phyloP scores from a whole-genome alignment of 53 echinoderm and acorn worm genomes.

The Zoroaster sp. region DNA sequence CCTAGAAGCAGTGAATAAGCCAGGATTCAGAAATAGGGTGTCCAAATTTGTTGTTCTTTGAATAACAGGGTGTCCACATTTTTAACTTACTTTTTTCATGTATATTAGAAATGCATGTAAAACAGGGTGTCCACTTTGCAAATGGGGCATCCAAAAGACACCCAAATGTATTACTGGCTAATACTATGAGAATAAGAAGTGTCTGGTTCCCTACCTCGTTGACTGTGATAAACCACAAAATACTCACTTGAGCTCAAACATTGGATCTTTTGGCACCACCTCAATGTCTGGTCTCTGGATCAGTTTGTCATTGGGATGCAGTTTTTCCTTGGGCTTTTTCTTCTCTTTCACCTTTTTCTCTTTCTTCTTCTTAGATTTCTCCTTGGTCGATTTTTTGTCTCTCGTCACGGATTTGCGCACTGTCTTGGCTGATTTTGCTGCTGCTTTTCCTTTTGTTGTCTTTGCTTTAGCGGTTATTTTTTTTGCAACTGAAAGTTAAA shows the following conservation, averaged over 20 bases:
- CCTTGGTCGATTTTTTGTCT: not conserved
- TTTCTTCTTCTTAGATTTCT: conserved; percentile 54
- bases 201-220: not conserved
- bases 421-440: conserved; percentile 16
- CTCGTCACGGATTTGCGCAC: conserved; percentile 1
- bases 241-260: conserved; percentile 93
- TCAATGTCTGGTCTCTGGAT: conserved; percentile 80
- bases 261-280: conserved; percentile 82
- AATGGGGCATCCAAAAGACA: too few species aligned
- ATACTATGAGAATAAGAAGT: too few species aligned
- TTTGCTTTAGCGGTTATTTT: conserved; percentile 45
- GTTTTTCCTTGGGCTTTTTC: conserved; percentile 52
- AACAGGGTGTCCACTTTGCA: too few species aligned
- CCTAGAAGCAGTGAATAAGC: too few species aligned
- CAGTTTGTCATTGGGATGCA: conserved; percentile 78
- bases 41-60: too few species aligned
- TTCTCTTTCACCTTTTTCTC: conserved; percentile 48
- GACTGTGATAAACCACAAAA: not conserved
- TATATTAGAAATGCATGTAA: too few species aligned
- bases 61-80: too few species aligned
- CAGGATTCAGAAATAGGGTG: too few species aligned
- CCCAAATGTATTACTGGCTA: too few species aligned
- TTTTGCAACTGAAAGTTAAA: conserved; percentile 20
- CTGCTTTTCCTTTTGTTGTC: conserved; percentile 36
- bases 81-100: too few species aligned